Conservation (phyloP, 1,140 invertebrate genomes). For the Elysia chlorotica region DNA sequence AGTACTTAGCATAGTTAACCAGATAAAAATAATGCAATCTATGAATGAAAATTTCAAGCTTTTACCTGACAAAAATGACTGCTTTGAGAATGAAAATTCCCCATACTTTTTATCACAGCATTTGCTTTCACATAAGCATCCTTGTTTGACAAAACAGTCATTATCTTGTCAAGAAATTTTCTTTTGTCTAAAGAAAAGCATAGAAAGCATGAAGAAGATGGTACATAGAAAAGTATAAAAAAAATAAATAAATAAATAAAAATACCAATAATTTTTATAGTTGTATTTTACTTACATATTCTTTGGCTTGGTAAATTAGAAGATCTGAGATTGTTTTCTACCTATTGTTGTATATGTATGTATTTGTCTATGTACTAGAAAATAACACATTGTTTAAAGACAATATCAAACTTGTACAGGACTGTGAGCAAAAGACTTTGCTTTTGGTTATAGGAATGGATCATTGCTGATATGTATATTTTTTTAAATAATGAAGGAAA, state of each 20-base stretch:
- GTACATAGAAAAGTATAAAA: background rate
- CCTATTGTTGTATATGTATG: background rate
- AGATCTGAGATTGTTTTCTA: background rate
- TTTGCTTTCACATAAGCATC: background rate
- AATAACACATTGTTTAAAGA: background rate
- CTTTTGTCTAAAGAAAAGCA: conserved; percentile 1
- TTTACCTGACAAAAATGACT: background rate
- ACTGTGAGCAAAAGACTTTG: too few species aligned
- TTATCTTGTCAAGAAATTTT: conserved; percentile 6
- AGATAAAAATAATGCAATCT: background rate
- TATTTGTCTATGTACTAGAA: background rate
- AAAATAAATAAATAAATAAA: background rate
- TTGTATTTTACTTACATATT: background rate
- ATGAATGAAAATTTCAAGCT: background rate
- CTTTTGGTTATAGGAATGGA: too few species aligned
- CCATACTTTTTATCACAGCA: background rate
- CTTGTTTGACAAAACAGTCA: background rate
- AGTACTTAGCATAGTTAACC: background rate
- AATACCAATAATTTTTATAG: background rate
- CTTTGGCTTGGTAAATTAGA: background rate
- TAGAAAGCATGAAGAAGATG: background rate
- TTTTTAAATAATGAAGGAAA: too few species aligned
- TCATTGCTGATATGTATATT: too few species aligned
- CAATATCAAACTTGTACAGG: too few species aligned
- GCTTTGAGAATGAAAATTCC: too few species aligned